phyloP scores from a whole-genome alignment of 2,888 invertebrate genomes.

The Maniola hyperantus region DNA sequence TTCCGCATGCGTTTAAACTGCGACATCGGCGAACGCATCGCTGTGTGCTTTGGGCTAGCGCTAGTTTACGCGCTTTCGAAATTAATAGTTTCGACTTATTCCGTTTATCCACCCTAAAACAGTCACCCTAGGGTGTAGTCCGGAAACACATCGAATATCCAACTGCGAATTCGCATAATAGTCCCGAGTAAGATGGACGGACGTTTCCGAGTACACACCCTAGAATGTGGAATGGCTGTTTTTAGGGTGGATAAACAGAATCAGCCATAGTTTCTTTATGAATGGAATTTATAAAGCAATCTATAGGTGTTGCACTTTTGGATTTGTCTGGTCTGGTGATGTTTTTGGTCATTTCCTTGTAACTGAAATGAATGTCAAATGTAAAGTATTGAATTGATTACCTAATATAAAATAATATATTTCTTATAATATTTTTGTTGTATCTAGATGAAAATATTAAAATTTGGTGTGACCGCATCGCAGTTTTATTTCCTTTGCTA shows the following conservation, averaged over 20 bases:
- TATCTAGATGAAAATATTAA: constrained; percentile 26
- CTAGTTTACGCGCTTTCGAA: constrained; percentile 1
- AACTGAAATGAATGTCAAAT: constrained; percentile 16
- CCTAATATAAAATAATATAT: constrained; percentile 21
- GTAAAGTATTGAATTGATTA: constrained; percentile 22
- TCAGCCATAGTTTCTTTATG: not conserved
- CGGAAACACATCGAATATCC: no score
- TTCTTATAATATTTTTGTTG: constrained; percentile 32
- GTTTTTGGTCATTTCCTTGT: constrained; percentile 11
- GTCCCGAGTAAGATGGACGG: no score
- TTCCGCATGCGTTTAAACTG: not conserved
- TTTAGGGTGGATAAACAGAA: no score
- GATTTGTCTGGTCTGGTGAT: constrained; percentile 13
- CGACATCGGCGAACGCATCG: not conserved
- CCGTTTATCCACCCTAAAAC: no score
- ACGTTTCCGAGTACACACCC: no score
- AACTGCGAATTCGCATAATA: no score
- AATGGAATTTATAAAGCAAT: constrained; percentile 9
- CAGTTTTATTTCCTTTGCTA: constrained; percentile 26
- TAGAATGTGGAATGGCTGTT: no score
- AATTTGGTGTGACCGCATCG: constrained; percentile 28
- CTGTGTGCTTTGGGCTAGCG: constrained; percentile 1
- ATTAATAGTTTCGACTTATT: not conserved
- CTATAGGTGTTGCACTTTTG: constrained; percentile 14
- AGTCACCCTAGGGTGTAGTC: no score